These are phyloP conservation scores for Pogonognathellus flavescens DNA, from an alignment of 1,140 invertebrate genomes.

Conservation along the genomic window DNA sequence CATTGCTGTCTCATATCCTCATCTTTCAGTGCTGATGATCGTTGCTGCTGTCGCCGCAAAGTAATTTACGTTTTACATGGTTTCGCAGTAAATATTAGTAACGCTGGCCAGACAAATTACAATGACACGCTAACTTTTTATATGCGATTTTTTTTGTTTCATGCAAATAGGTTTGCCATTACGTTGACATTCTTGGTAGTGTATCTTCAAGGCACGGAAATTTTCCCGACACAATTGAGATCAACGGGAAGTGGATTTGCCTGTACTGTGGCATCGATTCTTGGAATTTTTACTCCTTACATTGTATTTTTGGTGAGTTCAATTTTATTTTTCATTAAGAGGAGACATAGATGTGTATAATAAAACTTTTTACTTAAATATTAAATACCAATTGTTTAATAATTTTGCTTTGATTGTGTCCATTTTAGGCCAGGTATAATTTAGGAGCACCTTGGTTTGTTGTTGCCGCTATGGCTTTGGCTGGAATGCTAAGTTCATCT, in stretches of 20 bases:
- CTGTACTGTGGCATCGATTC: conserved; percentile 74
- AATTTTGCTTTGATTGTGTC: background rate
- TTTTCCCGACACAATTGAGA: conserved; percentile 79
- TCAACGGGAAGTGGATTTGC: conserved; percentile 78
- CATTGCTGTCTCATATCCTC: conserved; percentile 37
- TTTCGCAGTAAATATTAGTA: background rate
- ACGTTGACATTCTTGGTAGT: conserved; percentile 70
- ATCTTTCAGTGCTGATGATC: background rate
- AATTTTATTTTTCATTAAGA: background rate
- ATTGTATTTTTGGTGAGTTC: conserved; percentile 72
- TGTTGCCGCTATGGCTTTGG: conserved; percentile 66
- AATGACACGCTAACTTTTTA: background rate
- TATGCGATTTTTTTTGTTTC: conserved; percentile 21
- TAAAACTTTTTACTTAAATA: background rate
- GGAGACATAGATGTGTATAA: background rate
- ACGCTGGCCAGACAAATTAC: too few species aligned
- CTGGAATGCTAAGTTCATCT: conserved; percentile 67
- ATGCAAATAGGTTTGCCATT: conserved; percentile 69
- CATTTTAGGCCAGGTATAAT: conserved; percentile 58
- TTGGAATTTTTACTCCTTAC: conserved; percentile 72
- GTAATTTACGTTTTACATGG: background rate
- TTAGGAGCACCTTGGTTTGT: conserved; percentile 68
- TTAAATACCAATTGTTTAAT: background rate
- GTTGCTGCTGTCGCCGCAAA: conserved; percentile 2
- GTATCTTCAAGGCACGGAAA: conserved; percentile 75